A percentile compares a stretch with the other conserved stretches of the same genome.
Conservation (phyloP, 2,113 vertebrate genomes). For the Arenaria interpres region DNA sequence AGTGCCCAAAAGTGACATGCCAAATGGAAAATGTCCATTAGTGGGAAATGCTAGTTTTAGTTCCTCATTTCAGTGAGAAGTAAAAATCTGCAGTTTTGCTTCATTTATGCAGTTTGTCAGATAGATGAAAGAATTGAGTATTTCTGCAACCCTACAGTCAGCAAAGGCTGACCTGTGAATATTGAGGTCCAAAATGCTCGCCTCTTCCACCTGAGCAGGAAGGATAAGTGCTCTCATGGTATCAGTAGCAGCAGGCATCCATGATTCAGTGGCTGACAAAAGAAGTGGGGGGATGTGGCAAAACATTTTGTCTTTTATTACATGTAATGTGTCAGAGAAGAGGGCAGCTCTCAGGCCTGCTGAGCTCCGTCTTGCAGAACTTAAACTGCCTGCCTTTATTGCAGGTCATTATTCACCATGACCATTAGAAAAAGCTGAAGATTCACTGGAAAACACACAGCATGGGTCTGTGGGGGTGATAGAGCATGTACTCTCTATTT, state of each 20-base stretch:
- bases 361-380: neutral
- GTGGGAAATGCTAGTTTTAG: neutral
- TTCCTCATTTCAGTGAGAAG: neutral
- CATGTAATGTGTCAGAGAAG: neutral
- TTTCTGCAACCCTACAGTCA: neutral
- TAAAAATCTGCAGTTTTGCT: neutral
- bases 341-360: neutral
- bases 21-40: neutral
- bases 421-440: neutral
- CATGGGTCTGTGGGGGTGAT: neutral
- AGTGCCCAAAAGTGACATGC: neutral
- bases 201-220: neutral
- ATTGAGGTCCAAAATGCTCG: neutral
- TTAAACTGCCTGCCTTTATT: neutral
- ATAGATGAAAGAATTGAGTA: neutral
- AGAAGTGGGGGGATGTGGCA: neutral
- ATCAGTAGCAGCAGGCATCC: neutral
- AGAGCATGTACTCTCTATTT: neutral
- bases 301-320: constrained; percentile 9
- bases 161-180: neutral
- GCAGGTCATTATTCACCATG: constrained; percentile 1
- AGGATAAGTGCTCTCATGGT: neutral
- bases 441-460: neutral
- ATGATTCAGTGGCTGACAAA: neutral
- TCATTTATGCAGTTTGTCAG: neutral